Conservation (phyloP, 2,888 invertebrate species). For the Diaprepes abbreviatus region DNA sequence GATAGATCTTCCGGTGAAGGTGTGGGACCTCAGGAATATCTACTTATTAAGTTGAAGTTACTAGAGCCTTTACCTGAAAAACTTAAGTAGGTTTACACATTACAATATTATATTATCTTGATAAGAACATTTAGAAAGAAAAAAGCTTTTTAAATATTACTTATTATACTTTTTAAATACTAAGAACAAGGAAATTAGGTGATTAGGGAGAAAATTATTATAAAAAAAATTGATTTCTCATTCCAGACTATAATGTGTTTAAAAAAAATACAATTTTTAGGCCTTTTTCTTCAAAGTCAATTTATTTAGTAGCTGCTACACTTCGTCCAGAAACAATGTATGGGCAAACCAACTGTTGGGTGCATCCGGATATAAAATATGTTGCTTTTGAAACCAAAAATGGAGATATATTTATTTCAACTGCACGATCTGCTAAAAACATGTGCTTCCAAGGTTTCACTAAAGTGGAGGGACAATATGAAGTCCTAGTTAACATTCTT, state of each 20-base stretch:
- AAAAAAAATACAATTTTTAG: too few species aligned
- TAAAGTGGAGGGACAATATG: conserved; percentile 81
- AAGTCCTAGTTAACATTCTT: conserved; percentile 77
- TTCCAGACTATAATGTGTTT: too few species aligned
- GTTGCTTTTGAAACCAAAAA: conserved; percentile 84
- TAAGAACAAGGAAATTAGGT: too few species aligned
- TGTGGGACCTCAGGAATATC: conserved; percentile 98
- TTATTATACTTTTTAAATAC: too few species aligned
- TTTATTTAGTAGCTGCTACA: conserved; percentile 96
- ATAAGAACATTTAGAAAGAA: too few species aligned
- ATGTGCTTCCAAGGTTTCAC: conserved; percentile 97
- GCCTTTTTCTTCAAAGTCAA: conserved; percentile 69
- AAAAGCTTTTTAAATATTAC: too few species aligned
- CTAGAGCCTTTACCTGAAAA: conserved; percentile 79
- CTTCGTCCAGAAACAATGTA: conserved; percentile 99
- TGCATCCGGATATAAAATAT: conserved; percentile 95
- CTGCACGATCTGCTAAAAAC: conserved; percentile 90
- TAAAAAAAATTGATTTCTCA: too few species aligned
- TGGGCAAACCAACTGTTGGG: conserved; percentile 99
- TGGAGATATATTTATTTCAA: conserved; percentile 88
- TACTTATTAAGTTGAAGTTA: conserved; percentile 93
- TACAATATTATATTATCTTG: too few species aligned
- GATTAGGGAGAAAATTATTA: too few species aligned
- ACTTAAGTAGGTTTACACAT: conserved; percentile 71
- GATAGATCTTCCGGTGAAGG: conserved; percentile 97